Percentiles rank a stretch among this genome's conserved stretches.
phyloP scores from a whole-genome alignment of 64 coral and sea anemone genomes.

The Cladopsammia gracilis region DNA sequence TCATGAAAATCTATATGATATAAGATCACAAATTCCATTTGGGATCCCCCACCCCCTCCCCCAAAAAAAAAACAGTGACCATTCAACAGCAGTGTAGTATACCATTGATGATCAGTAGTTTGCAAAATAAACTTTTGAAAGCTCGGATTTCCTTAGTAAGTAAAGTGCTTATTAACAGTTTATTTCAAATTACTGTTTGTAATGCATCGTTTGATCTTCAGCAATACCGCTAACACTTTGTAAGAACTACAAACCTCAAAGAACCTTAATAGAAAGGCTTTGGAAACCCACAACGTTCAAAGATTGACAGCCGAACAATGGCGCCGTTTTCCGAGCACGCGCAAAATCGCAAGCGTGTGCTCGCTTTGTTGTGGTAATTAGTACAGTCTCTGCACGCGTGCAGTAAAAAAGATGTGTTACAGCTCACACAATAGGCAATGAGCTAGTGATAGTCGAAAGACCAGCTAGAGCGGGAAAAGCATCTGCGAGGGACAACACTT shows the following conservation, averaged over 20 bases:
- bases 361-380: conserved; percentile 32
- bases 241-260: neutral
- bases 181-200: no score
- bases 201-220: no score
- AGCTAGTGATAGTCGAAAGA: conserved; percentile 14
- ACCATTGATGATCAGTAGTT: no score
- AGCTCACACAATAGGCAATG: conserved; percentile 16
- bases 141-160: no score
- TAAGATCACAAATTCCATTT: no score
- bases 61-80: no score
- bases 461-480: conserved; percentile 22
- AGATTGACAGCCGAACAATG: conserved; percentile 13
- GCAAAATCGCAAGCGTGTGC: conserved; percentile 17
- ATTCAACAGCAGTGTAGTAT: no score
- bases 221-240: no score
- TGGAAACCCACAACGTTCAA: conserved; percentile 1
- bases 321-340: conserved; percentile 17
- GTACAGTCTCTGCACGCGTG: neutral
- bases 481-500: conserved; percentile 49
- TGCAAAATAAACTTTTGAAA: no score
- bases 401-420: conserved; percentile 43
- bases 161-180: no score
- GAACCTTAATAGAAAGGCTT: neutral
- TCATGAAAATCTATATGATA: no score
- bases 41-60: no score